Base-by-base conservation (phyloP, 2,113 vertebrate genomes). In the Gobius niger region DNA sequence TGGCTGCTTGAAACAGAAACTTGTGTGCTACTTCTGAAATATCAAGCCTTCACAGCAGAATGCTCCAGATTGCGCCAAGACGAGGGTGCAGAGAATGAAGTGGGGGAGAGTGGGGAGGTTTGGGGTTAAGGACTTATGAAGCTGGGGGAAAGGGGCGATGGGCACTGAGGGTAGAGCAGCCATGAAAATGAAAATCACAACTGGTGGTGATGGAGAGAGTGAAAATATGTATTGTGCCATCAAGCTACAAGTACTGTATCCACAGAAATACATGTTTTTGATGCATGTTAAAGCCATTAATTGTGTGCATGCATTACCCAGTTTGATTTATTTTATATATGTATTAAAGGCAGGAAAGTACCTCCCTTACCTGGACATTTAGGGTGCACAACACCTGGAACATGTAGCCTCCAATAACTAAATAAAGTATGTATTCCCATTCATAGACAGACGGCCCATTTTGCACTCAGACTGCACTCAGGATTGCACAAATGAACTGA, bases 171-270 rank as follows among this genome's bases (percentile, higher is more conserved):
- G 69, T 80, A 85, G 75, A 66, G 67, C 63, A 68, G 76, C 83
- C 73, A 54, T 92, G 89, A 90, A 91, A 91, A 91, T 92, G 80
- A 88, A 91, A 91, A 85, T 65, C 80, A 85, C 83, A 91, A 92
- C 86, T 81, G 73, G 79, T 87, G 86, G 87, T 89, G 90, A 90
- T 70, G 75, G 86, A 86, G 77, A 68, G 66, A 65, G 75, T 76
- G 68, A 85, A 86, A 47, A 67, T 77, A 71, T 76, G 78, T 67
- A 41, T 76, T 71, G 61, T 46, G 47, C 19, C 24, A 3, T n/a
- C 0, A 34, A 67, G 4, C n/a, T 63, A 47, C 14, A 49, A 75
- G 9, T 18, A 52, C 1, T 9, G 47, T 4, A 5, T n/a, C 3
- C 0, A 10, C 51, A 18, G 1, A 52, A 52, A 16, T 4, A 18